Percentiles rank a stretch among this genome's conserved stretches.
These are phyloP conservation scores for Tachystola acroxantha DNA, from an alignment of 2,888 invertebrate species.

Conservation along the genomic window DNA sequence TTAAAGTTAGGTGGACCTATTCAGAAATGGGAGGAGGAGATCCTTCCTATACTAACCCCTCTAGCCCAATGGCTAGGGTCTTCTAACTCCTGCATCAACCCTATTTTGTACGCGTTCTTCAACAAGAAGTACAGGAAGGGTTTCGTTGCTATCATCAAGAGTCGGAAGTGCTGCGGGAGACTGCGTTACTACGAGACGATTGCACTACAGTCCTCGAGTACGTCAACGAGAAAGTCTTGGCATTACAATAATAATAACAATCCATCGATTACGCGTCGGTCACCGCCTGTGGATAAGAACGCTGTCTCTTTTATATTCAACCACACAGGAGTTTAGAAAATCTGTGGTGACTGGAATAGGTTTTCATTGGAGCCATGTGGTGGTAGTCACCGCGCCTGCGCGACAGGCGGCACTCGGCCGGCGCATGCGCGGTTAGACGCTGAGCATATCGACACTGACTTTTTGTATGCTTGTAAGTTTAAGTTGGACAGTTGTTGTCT, in stretches of 20 bases:
- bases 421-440: conserved; percentile 17
- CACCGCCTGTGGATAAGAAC: conserved; percentile 70
- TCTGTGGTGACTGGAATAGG: conserved; percentile 24
- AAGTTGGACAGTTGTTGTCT: conserved; percentile 58
- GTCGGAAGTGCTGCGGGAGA: conserved; percentile 90
- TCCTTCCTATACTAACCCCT: conserved; percentile 89
- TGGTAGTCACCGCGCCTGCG: conserved; percentile 27
- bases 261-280: conserved; percentile 77
- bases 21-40: conserved; percentile 87
- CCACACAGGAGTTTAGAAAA: conserved; percentile 83
- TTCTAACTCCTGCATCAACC: conserved; percentile 97
- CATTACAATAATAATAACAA: conserved; percentile 86
- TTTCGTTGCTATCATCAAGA: conserved; percentile 92
- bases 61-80: conserved; percentile 95
- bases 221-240: conserved; percentile 90
- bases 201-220: conserved; percentile 90
- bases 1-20: conserved; percentile 89
- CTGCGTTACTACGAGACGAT: conserved; percentile 92
- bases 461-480: conserved; percentile 39
- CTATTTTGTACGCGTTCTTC: conserved; percentile 95
- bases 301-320: conserved; percentile 81
- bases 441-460: conserved; percentile 57
- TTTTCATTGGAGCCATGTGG: conserved; percentile 32
- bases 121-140: conserved; percentile 95
- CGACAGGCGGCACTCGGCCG: conserved; percentile 1